phyloP scores from a whole-genome alignment of 2,888 invertebrate genomes.

The Ellobium chinense region DNA sequence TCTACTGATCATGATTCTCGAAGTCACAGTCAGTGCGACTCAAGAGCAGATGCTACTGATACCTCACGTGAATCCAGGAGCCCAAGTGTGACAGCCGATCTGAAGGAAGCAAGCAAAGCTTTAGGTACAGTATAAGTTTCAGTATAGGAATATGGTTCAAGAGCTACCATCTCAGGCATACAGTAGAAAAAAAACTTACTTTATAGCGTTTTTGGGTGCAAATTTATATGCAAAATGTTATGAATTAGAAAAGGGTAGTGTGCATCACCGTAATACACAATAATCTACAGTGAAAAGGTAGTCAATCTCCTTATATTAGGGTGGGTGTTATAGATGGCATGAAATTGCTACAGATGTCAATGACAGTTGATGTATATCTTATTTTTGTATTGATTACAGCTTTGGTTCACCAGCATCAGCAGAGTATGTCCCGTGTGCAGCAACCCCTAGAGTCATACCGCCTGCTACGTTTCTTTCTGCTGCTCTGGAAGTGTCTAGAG shows the following conservation, averaged over 20 bases:
- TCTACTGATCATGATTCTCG: constrained; percentile 52
- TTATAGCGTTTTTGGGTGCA: not conserved
- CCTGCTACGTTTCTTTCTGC: constrained; percentile 73
- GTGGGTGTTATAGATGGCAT: too few relatives aligned
- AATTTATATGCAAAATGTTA: too few relatives aligned
- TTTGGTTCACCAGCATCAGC: constrained; percentile 28
- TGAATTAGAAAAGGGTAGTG: too few relatives aligned
- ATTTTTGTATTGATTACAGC: too few relatives aligned
- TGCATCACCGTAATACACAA: too few relatives aligned
- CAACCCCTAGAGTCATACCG: constrained; percentile 75
- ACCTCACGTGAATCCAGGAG: not conserved
- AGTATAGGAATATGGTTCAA: too few relatives aligned
- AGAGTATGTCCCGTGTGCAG: constrained; percentile 67
- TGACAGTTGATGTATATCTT: too few relatives aligned
- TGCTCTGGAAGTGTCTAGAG: constrained; percentile 78
- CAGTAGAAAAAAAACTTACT: not conserved
- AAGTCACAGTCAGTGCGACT: constrained; percentile 42
- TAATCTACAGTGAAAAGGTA: too few relatives aligned
- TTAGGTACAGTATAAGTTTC: constrained; percentile 35
- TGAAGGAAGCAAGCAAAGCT: constrained; percentile 44
- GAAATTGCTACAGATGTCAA: too few relatives aligned
- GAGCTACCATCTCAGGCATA: too few relatives aligned
- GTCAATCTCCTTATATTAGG: too few relatives aligned
- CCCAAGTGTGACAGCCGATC: constrained; percentile 28
- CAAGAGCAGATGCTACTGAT: constrained; percentile 22